Base-by-base conservation (phyloP, 64 coral and sea anemone species). In the Pocillopora damicornis region DNA sequence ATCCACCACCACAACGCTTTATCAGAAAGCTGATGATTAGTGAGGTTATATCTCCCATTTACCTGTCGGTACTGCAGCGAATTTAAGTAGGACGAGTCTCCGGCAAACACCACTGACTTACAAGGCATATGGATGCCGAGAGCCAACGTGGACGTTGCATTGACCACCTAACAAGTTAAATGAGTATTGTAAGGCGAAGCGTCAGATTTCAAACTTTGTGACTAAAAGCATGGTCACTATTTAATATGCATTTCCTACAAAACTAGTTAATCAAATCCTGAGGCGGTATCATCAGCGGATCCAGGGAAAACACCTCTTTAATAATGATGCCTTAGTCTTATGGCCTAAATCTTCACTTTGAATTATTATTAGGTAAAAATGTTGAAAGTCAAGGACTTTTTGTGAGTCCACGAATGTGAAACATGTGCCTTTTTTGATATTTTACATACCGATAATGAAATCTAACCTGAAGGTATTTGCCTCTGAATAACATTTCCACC, bases 91-190 rank as follows among this genome's bases (percentile, higher is more conserved):
- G 90, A 62, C 4, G 71, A 91, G 69, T 94, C 93, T 56, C 88
- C 88, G 37, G 89, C 71, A 69, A 94, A 94, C 69, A 94, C 93
- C 10, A 88, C 93, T 13, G 89, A 91, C 60, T 94, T 94, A 83
- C 93, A 94, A 15, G 93, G 93, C 93, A 94, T 94, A 59, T 94
- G 93, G 81, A 94, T 94, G n/a, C 93, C 93, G 57, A 94, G 85
- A 23, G 93, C 89, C 13, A 94, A 74, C 26, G 89, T 91, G 0
- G 78, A 85, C 51, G 93, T 94, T 60, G 93, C 89, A 9, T 80
- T 59, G n/a, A 94, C 85, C 56, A 94, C 93, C 88, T 90, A 73
- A 60, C 67, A 11, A 60, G 73, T 15, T 20, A 15, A 75, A 26
- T 67, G 37, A 68, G 51, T 1, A 35, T 11, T 10, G 67, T 23